Evolutionary conservation across 2,888 invertebrate species (phyloP), one percentile per base, ranked within the genome.

Genomic region (Caenorhabditis sulstoni): DNA sequence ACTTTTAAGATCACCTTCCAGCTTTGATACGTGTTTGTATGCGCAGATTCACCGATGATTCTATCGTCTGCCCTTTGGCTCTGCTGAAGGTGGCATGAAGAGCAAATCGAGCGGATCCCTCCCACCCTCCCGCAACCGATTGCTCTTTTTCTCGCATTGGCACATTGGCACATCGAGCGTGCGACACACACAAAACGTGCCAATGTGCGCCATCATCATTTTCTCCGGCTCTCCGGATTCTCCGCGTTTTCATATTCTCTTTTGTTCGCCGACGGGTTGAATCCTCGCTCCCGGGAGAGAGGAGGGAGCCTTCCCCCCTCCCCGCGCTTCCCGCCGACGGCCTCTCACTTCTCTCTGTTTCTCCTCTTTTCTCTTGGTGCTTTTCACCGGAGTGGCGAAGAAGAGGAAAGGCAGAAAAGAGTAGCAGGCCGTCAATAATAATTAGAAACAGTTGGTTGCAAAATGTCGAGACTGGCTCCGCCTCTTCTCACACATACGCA

Each of bases 371-470:
- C 37, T 49, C 45, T 53, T 58, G n/a, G 35, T 65, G 20, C 45
- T 35, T 49, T 53, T 62, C 44, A 50, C 49, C 16, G 35, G 14
- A 50, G 58, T 39, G 39, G 41, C 22, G 39, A 65, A 65, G 29
- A 29, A 29, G 7, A 29, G 3, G 29, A 29, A 7, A 29, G 11
- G 41, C 11, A 3, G 41, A 41, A n/a, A 11, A 11, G 41, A 41
- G 41, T 14, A 14, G 12, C 55, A n/a, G n/a, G 81, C 79, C 73
- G 81, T 81, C 83, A 83, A 83, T 83, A 83, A 83, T 83, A 83
- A 83, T 83, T 83, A 80, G 81, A 83, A 83, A 83, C 83, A 83
- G 83, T 83, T 82, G 81, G 75, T 77, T 81, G 70, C 75, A 62
- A 62, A 75, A 62, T 49, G 58, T n/a, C 18, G 44, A 49, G 41